phyloP scores from a whole-genome alignment of 2,888 invertebrate genomes.

The Protonemura montana region DNA sequence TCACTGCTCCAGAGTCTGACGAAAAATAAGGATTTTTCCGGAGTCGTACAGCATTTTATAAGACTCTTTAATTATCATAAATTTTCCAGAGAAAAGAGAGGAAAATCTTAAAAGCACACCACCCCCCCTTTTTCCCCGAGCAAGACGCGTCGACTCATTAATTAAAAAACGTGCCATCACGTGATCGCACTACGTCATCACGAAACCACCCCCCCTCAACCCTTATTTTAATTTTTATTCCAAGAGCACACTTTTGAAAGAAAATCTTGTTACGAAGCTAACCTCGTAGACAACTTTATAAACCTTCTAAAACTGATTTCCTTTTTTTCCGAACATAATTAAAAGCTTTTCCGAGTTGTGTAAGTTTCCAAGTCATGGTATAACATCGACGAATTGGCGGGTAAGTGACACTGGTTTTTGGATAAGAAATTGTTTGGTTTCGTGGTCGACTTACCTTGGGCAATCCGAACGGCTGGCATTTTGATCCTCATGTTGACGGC shows the following conservation, averaged over 20 bases:
- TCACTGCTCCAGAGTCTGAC: constrained; percentile 12
- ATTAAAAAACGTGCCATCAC: constrained; percentile 49
- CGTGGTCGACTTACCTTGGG: constrained; percentile 80
- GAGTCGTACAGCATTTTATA: constrained; percentile 36
- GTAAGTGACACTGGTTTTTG: constrained; percentile 34
- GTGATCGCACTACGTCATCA: constrained; percentile 48
- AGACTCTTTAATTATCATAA: constrained; percentile 42
- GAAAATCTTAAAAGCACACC: constrained; percentile 36
- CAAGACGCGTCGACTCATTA: constrained; percentile 46
- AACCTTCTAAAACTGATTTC: constrained; percentile 53
- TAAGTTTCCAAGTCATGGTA: not conserved
- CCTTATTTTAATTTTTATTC: constrained; percentile 49
- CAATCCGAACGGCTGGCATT: constrained; percentile 96
- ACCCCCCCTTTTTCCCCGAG: not conserved
- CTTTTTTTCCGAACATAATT: constrained; percentile 52
- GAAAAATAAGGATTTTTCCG: constrained; percentile 37
- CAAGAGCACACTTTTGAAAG: constrained; percentile 18
- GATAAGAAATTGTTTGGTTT: constrained; percentile 35
- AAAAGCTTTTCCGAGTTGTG: not conserved
- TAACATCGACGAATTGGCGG: not conserved
- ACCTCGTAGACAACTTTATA: not conserved
- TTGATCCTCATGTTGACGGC: constrained; percentile 90
- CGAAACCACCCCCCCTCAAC: constrained; percentile 43
- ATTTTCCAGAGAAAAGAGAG: constrained; percentile 28
- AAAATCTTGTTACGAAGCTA: not conserved